These are phyloP conservation scores for Coremacera marginata DNA, from an alignment of 2,888 invertebrate species.

Conservation along the genomic window DNA sequence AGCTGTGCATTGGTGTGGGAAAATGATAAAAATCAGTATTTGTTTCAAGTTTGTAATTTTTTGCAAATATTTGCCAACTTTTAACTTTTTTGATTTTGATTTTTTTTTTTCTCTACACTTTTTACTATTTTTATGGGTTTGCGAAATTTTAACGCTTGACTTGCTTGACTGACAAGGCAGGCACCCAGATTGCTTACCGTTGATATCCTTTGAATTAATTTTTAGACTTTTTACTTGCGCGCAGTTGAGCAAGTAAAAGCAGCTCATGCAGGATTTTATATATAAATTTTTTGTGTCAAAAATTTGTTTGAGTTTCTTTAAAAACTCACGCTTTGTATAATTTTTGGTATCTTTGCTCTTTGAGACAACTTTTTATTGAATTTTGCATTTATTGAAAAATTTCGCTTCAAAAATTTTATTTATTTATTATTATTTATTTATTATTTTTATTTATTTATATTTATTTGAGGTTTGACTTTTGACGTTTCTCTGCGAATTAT, in stretches of 20 bases:
- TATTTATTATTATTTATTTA: no score
- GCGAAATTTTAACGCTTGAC: slow-evolving; percentile 64
- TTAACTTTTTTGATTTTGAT: slow-evolving; percentile 31
- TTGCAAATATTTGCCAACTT: slow-evolving; percentile 31
- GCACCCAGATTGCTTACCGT: slow-evolving; percentile 34
- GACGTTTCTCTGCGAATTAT: no score
- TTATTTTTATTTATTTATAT: no score
- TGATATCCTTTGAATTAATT: slow-evolving; percentile 29
- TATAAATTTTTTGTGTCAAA: neutral
- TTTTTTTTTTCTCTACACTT: slow-evolving; percentile 46
- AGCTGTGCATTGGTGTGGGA: neutral
- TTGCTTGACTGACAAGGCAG: slow-evolving; percentile 50
- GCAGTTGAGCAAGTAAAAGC: slow-evolving; percentile 4
- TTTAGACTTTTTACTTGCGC: slow-evolving; percentile 21
- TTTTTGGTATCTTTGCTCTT: no score
- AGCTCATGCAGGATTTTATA: no score
- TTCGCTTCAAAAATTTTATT: no score
- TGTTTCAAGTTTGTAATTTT: slow-evolving; percentile 24
- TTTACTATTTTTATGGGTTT: slow-evolving; percentile 28
- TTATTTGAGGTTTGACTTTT: no score
- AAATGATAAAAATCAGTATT: slow-evolving; percentile 45
- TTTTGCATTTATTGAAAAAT: no score
- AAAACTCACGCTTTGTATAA: no score
- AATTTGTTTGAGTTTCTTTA: neutral
- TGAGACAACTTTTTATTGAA: no score